phyloP scores from a whole-genome alignment of 2,113 vertebrate species.

The Leptocoma aspasia region DNA sequence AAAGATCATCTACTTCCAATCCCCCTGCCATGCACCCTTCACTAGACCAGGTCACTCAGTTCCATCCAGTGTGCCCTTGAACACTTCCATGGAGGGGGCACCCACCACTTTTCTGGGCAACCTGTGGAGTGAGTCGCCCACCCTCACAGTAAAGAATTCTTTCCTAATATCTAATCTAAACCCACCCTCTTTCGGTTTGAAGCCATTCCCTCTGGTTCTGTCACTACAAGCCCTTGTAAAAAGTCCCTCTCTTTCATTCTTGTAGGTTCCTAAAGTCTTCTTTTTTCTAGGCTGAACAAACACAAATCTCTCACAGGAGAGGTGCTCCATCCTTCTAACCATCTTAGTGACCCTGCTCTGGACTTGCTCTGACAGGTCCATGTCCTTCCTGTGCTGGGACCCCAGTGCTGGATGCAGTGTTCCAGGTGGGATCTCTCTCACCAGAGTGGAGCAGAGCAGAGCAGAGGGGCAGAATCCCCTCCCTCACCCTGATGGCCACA shows the following conservation, averaged over 20 bases:
- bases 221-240: background rate
- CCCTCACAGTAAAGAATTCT: background rate
- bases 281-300: background rate
- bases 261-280: background rate
- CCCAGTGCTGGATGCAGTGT: background rate
- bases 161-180: background rate
- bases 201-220: background rate
- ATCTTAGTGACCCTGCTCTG: background rate
- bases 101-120: background rate
- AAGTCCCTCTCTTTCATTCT: background rate
- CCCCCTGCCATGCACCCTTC: background rate
- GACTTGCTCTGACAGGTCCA: background rate
- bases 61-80: background rate
- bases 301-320: background rate
- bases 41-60: background rate
- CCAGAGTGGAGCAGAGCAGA: background rate
- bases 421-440: background rate
- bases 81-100: background rate
- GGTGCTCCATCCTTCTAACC: background rate
- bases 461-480: background rate
- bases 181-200: background rate
- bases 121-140: background rate
- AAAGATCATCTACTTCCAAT: background rate
- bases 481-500: fast-evolving
- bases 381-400: background rate